A percentile compares a stretch with the other conserved stretches of the same genome.
Conservation (phyloP, 2,888 invertebrate species). For the Leucoptera coffeella region DNA sequence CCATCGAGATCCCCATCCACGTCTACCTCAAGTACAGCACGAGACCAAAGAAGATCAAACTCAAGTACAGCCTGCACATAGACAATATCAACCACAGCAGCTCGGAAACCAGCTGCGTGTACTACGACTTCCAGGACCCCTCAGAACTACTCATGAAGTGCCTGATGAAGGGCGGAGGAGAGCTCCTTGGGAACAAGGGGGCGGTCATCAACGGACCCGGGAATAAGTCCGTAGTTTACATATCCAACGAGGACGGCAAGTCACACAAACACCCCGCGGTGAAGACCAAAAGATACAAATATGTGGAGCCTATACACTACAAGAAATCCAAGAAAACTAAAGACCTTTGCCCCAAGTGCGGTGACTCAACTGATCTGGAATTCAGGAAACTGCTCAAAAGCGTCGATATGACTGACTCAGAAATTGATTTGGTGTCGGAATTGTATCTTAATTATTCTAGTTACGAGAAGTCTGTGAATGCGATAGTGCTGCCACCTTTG, state of each 20-base stretch:
- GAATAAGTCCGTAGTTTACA: slow-evolving; percentile 19
- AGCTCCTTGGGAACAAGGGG: slow-evolving; percentile 22
- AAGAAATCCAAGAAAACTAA: slow-evolving; percentile 8
- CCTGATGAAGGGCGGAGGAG: slow-evolving; percentile 35
- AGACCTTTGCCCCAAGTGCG: slow-evolving; percentile 20
- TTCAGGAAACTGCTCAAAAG: slow-evolving; percentile 25
- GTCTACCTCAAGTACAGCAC: slow-evolving; percentile 38
- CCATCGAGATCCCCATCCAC: slow-evolving; percentile 41
- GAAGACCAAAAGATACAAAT: slow-evolving; percentile 21
- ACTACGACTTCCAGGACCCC: slow-evolving; percentile 38
- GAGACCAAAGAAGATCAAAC: slow-evolving; percentile 35
- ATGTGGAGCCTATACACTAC: slow-evolving; percentile 23
- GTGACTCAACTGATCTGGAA: slow-evolving; percentile 22
- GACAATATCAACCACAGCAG: slow-evolving; percentile 29
- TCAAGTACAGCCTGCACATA: slow-evolving; percentile 33
- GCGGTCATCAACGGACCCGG: slow-evolving; percentile 9
- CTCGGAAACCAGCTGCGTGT: slow-evolving; percentile 29
- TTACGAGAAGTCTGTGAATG: slow-evolving; percentile 27
- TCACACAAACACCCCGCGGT: slow-evolving; percentile 9
- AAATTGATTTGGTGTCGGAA: slow-evolving; percentile 26
- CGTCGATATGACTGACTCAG: slow-evolving; percentile 29
- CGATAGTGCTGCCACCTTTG: slow-evolving; percentile 27
- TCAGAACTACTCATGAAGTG: slow-evolving; percentile 25
- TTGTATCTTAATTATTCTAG: slow-evolving; percentile 24
- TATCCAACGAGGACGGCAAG: slow-evolving; percentile 17